Base-by-base conservation (phyloP, 2,888 invertebrate species). In the Callyntrura sp. region DNA sequence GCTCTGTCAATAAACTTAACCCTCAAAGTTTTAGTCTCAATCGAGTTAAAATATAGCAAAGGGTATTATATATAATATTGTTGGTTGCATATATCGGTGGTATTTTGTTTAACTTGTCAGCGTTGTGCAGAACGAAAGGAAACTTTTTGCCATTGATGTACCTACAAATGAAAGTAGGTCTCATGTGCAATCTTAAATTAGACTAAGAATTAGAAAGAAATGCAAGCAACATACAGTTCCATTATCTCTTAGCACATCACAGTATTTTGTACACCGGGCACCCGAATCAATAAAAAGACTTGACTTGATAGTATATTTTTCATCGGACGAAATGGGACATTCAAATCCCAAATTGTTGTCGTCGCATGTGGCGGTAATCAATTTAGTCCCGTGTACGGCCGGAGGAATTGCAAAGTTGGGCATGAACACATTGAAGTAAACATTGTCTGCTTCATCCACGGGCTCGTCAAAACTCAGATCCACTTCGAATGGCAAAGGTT, bases 341-440 rank as follows among this genome's bases (percentile, higher is more conserved):
- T 65, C 68, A 78, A 86, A 86, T 28, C 86, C 86, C 3, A 86
- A 55, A 51, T 79, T 79, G 14, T 55, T 51, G 8, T 86, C n/a
- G 11, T 86, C 86, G 23, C 86, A 86, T 23, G 86, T 86, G 17
- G 86, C 79, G 12, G 86, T 76, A 8, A 86, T 65, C 35, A 88
- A 55, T 0, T 28, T 68, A 2, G 88, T 60, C 8, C 88, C 88
- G 17, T 88, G 78, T 12, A 28, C 20, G 6, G 84, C 48, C 11
- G 88, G 88, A n/a, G 84, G 65, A n/a, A 2, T 17, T 0, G 88
- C 88, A 20, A 78, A 88, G 9, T 88, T 84, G 2, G 84, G 78
- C 35, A 84, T 48, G 55, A 23, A 88, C 0, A 88, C 84, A 14
- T 84, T 83, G 20, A 88, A 88, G 45, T 62, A 76, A 14, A 88